Base-by-base conservation (phyloP, 2,888 invertebrate species). In the Neuroscelio doddi region DNA sequence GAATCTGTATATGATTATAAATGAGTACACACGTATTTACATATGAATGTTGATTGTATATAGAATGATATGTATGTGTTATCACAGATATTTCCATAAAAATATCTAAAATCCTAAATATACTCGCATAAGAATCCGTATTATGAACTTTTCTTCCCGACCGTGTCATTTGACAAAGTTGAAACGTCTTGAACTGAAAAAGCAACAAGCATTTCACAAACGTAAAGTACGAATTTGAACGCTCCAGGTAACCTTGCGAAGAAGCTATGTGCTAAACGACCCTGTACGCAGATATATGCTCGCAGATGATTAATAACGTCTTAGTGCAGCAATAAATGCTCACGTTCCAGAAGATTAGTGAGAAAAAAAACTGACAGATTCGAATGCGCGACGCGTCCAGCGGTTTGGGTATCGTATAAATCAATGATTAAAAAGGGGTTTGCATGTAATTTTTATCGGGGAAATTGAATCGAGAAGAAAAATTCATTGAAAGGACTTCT, bases 271-370 rank as follows among this genome's bases (percentile, higher is more conserved):
- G 51, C 26, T 52, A 49, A 53, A 50, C 15, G 49, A 42, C 34
- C 21, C 29, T 12, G 47, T 12, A 29, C 41, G 47, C 39, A 57
- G 51, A 63, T 62, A 39, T 55, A 50, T 55, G 39, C 30, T 14
- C 45, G 42, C 36, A 39, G 55, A 59, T 64, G 59, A 64, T 64
- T 55, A 53, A 64, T 59, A 45, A 49, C 42, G 26, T 50, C 64
- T 64, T 53, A 64, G 49, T 45, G 49, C 38, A 26, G 39, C 34
- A 50, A 63, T 47, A 56, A 52, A 63, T 56, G 41, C 29, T 34
- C 41, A 32, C 47, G 49, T 45, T 34, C 27, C 24, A 26, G 27
- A 45, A 64, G 57, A 56, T 58, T 58, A 57, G 58, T 14, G 44
- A 45, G 47, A 8, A 30, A 64, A 58, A 49, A 64, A 64, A 58